phyloP scores from a whole-genome alignment of 2,113 vertebrate species.

The Myocastor coypus region DNA sequence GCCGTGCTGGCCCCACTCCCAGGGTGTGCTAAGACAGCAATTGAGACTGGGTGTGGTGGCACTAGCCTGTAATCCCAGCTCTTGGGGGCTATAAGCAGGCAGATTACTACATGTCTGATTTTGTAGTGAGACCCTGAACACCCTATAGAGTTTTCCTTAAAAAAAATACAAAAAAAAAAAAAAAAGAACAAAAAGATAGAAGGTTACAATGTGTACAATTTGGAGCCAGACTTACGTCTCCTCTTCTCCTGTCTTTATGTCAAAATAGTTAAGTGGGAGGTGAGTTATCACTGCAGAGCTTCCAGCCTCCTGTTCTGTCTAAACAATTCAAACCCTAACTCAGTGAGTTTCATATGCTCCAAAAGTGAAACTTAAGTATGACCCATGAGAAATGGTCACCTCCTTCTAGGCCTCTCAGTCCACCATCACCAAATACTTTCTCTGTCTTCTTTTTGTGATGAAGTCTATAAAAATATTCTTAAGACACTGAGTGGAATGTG shows the following conservation, averaged over 20 bases:
- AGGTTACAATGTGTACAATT: background rate
- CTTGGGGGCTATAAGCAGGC: too few species aligned
- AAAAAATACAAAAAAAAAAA: too few species aligned
- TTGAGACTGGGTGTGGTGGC: too few species aligned
- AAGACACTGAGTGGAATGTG: background rate
- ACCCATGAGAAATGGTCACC: background rate
- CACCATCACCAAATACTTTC: background rate
- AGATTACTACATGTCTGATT: too few species aligned
- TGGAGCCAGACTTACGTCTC: background rate
- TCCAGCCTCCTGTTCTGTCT: background rate
- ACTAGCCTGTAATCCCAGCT: too few species aligned
- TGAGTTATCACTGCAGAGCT: background rate
- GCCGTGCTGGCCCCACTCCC: too few species aligned
- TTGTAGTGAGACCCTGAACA: too few species aligned
- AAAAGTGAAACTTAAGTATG: background rate
- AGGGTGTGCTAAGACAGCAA: too few species aligned
- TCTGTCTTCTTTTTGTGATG: background rate
- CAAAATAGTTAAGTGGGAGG: background rate
- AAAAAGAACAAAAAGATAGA: background rate
- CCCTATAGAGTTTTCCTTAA: too few species aligned
- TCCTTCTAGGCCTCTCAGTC: background rate
- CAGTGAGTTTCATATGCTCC: background rate
- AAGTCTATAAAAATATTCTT: background rate
- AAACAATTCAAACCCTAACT: background rate
- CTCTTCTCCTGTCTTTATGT: background rate